A percentile compares a stretch with the other conserved stretches of the same genome.
These are phyloP conservation scores for Brenthis ino DNA, from an alignment of 2,888 invertebrate species.

Conservation along the genomic window DNA sequence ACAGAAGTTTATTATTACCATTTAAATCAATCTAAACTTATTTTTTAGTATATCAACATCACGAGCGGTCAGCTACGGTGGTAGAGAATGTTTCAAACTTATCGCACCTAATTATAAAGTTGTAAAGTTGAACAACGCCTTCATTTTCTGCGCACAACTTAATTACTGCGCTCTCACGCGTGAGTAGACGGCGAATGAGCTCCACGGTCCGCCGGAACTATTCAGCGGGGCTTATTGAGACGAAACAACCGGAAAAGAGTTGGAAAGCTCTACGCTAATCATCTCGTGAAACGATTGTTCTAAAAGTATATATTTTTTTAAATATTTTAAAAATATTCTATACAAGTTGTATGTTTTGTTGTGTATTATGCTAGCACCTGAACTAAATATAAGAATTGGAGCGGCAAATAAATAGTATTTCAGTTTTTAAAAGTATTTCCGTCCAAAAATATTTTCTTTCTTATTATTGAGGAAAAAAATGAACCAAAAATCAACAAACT, in stretches of 20 bases:
- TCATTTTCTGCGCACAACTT: constrained; percentile 25
- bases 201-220: constrained; percentile 26
- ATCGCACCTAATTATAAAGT: constrained; percentile 31
- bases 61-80: neutral
- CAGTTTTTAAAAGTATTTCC: no score
- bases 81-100: constrained; percentile 1
- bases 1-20: no score
- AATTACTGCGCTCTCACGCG: constrained; percentile 28
- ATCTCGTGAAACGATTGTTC: constrained; percentile 8
- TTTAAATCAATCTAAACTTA: neutral
- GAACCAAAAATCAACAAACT: no score
- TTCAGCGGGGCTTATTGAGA: constrained; percentile 36
- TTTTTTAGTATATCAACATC: neutral
- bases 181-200: constrained; percentile 28
- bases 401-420: no score
- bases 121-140: constrained; percentile 26
- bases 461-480: no score
- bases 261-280: constrained; percentile 18
- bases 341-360: no score
- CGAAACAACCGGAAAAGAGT: constrained; percentile 24
- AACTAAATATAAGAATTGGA: no score
- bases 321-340: no score
- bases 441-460: no score
- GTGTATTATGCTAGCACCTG: no score
- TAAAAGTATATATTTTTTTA: no score